These are phyloP conservation scores for Carduelis carduelis DNA, from an alignment of 2,797 vertebrate genomes.

Conservation along the genomic window DNA sequence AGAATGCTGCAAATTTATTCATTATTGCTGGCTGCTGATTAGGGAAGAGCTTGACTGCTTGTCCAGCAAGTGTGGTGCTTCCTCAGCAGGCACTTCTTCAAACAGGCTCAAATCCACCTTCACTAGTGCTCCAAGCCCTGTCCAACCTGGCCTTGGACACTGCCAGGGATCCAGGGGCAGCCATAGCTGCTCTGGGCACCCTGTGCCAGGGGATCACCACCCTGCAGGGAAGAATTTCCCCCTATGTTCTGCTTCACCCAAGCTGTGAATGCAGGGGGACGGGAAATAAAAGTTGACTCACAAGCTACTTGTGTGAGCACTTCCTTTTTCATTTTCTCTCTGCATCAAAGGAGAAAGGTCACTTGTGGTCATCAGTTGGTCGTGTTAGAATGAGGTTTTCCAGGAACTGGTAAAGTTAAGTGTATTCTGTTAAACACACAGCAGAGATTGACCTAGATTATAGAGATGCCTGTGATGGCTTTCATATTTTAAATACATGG, in stretches of 20 bases:
- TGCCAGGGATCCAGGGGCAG: background rate
- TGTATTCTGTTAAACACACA: background rate
- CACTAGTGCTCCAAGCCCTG: accelerated
- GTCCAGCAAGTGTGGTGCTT: background rate
- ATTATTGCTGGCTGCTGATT: background rate
- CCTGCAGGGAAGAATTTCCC: background rate
- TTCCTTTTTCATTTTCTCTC: background rate
- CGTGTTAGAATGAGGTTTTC: background rate
- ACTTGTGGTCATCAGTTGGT: background rate
- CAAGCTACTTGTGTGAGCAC: background rate
- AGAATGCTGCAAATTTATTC: background rate
- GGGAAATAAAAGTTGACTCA: background rate
- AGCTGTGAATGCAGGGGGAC: background rate
- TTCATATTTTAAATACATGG: background rate
- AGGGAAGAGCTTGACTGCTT: background rate
- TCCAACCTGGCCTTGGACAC: background rate
- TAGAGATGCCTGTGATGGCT: background rate
- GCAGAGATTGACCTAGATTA: background rate
- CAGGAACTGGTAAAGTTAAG: background rate
- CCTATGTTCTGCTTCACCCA: background rate
- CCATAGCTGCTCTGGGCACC: background rate
- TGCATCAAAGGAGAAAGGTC: background rate
- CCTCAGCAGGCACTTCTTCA: background rate
- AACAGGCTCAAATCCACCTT: background rate
- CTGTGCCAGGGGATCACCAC: background rate